Percentiles rank a stretch among this genome's conserved stretches.
Evolutionary conservation across 92 coral and sea anemone genomes (phyloP).

Genomic region (Pocillopora grandis): DNA sequence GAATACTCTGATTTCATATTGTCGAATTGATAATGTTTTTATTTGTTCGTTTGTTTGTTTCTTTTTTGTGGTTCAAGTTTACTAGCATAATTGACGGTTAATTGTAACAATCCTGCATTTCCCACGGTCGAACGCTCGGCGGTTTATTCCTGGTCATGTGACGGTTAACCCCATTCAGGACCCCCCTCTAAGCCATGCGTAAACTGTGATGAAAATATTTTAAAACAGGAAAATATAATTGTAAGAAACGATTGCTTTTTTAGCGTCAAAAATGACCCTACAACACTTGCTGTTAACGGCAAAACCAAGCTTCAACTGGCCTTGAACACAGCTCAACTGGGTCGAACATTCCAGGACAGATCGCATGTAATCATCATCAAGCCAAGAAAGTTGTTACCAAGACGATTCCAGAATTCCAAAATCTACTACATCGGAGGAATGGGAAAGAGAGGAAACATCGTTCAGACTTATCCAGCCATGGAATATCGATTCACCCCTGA

Average conservation of each 20-base stretch:
- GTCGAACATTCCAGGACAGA: constrained; percentile 55
- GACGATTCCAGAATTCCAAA: background rate
- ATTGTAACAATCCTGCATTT: too few relatives aligned
- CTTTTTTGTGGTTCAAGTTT: too few relatives aligned
- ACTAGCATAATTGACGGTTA: too few relatives aligned
- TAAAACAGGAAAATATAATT: too few relatives aligned
- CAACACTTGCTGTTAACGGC: constrained; percentile 26
- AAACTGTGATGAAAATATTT: too few relatives aligned
- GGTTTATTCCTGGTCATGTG: background rate
- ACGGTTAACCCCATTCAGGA: too few relatives aligned
- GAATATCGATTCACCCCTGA: constrained; percentile 55
- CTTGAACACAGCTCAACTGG: constrained; percentile 46
- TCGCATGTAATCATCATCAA: constrained; percentile 37
- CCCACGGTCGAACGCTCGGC: too few relatives aligned
- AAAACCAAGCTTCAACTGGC: constrained; percentile 41
- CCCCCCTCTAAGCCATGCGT: too few relatives aligned
- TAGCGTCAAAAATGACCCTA: constrained; percentile 31
- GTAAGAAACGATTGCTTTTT: background rate
- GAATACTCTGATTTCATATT: too few relatives aligned
- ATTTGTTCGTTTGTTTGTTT: too few relatives aligned
- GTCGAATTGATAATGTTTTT: too few relatives aligned
- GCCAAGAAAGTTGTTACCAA: constrained; percentile 16
- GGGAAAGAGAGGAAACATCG: constrained; percentile 59
- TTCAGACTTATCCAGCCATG: constrained; percentile 59
- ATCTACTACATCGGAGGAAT: constrained; percentile 36